Evolutionary conservation across 2,797 vertebrate species (phyloP).

Genomic region (Cottoperca gobio): DNA sequence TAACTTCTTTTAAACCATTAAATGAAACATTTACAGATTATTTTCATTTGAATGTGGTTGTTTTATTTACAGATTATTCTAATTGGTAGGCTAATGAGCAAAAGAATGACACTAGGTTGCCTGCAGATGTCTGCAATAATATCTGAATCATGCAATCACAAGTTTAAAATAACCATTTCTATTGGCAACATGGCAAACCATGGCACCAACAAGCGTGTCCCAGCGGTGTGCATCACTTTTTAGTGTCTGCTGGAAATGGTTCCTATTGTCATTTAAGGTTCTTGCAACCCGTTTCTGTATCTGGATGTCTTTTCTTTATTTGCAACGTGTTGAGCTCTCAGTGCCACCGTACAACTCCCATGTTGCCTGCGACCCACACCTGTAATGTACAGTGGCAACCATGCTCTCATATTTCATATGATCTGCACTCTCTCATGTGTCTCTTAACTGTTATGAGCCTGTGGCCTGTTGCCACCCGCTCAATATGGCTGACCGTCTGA

Average conservation of each 20-base stretch:
- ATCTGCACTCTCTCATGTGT: constrained; percentile 65
- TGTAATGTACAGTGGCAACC: constrained; percentile 34
- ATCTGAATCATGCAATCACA: too few relatives aligned
- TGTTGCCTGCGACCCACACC: constrained; percentile 1
- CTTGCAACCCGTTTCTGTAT: not conserved
- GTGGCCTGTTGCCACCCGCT: constrained; percentile 65
- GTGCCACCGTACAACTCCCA: not conserved
- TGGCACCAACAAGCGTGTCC: too few relatives aligned
- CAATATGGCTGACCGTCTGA: constrained; percentile 72
- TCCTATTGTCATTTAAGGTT: not conserved
- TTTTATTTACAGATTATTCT: too few relatives aligned
- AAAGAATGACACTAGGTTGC: not conserved
- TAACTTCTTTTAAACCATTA: not conserved
- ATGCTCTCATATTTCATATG: constrained; percentile 56
- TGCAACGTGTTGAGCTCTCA: not conserved
- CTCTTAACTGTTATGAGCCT: constrained; percentile 66
- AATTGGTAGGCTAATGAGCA: not conserved
- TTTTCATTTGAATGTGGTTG: too few relatives aligned
- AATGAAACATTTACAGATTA: too few relatives aligned
- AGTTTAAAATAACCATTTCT: too few relatives aligned
- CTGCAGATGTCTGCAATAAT: too few relatives aligned
- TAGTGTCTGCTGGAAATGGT: too few relatives aligned
- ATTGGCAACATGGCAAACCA: too few relatives aligned
- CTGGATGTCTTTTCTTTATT: not conserved
- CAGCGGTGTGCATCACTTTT: too few relatives aligned